Percentiles rank a stretch among this genome's conserved stretches.
Evolutionary conservation across 2,113 vertebrate genomes (phyloP).

Genomic region (Panthera tigris): DNA sequence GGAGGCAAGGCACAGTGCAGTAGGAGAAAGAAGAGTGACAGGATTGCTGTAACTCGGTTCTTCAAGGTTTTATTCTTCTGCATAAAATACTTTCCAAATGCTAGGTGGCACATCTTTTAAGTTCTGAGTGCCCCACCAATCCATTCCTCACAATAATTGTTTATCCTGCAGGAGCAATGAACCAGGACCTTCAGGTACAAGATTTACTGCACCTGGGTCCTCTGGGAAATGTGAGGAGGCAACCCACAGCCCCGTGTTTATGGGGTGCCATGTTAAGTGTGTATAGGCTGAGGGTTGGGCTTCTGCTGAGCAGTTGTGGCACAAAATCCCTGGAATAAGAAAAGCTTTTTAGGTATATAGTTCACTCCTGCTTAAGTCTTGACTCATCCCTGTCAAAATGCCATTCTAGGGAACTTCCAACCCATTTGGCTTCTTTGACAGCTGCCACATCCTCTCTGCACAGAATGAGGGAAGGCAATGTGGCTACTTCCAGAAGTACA

Average conservation of each 20-base stretch:
- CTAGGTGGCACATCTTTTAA: background rate
- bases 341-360: background rate
- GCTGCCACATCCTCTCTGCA: background rate
- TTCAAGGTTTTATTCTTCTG: background rate
- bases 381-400: background rate
- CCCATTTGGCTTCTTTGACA: background rate
- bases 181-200: background rate
- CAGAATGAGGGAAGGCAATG: background rate
- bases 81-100: slow-evolving; percentile 3
- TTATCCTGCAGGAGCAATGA: background rate
- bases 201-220: background rate
- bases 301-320: background rate
- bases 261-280: background rate
- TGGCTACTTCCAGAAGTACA: background rate
- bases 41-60: background rate
- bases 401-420: background rate
- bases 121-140: background rate
- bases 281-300: background rate
- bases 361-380: background rate
- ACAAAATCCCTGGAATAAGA: background rate
- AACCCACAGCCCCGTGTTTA: background rate
- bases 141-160: background rate
- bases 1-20: background rate
- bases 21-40: background rate
- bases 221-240: background rate